phyloP scores from a whole-genome alignment of 2,888 invertebrate species.

The Melanophora roralis region DNA sequence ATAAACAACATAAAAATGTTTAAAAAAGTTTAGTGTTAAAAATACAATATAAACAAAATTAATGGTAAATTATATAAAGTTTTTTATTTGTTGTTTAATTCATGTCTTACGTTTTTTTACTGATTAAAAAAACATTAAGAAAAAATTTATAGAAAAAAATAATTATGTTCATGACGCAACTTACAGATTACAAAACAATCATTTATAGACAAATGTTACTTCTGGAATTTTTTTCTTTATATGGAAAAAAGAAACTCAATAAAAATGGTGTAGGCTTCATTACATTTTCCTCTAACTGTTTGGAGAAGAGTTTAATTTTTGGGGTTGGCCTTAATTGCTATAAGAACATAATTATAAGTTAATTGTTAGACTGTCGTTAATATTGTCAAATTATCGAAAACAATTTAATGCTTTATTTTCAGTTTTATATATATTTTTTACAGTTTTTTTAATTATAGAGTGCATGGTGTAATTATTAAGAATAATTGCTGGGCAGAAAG shows the following conservation, averaged over 20 bases:
- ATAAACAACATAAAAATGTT: background rate
- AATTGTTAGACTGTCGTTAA: background rate
- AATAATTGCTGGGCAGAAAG: too few relatives aligned
- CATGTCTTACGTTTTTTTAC: background rate
- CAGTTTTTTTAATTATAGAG: too few relatives aligned
- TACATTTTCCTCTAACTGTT: background rate
- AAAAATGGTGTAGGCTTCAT: background rate
- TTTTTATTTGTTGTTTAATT: background rate
- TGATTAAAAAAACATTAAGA: background rate
- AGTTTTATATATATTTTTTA: too few relatives aligned
- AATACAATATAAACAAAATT: too few relatives aligned
- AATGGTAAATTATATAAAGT: too few relatives aligned
- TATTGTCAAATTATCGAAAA: background rate
- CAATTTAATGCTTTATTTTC: background rate
- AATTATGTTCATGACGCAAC: constrained; percentile 26
- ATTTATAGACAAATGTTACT: background rate
- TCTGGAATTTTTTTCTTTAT: background rate
- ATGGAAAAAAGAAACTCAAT: background rate
- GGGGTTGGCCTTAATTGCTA: background rate
- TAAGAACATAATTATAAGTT: background rate
- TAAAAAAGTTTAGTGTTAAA: background rate
- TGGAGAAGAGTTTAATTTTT: background rate
- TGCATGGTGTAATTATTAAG: too few relatives aligned
- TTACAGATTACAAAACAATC: background rate
- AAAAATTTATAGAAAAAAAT: background rate